A percentile compares a stretch with the other conserved stretches of the same genome.
These are phyloP conservation scores for Lates calcarifer DNA, from an alignment of 2,113 vertebrate species.

Conservation along the genomic window DNA sequence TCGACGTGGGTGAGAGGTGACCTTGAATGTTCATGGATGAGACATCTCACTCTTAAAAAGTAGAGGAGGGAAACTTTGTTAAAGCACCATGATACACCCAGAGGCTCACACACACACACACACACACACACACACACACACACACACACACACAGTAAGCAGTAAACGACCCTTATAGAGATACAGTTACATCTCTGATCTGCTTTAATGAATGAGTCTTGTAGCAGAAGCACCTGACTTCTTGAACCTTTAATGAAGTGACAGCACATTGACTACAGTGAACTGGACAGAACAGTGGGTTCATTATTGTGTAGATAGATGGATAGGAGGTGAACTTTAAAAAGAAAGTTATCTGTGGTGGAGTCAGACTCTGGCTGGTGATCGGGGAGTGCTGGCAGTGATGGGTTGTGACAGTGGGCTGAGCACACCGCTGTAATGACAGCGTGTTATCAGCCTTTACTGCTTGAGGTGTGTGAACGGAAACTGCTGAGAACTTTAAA, in stretches of 20 bases:
- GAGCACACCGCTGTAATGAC: conserved; percentile 13
- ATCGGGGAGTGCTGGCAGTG: neutral
- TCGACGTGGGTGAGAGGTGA: neutral
- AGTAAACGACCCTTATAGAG: conserved; percentile 28
- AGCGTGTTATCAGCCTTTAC: conserved; percentile 36
- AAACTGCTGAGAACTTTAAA: conserved; percentile 43
- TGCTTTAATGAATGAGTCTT: conserved; percentile 7
- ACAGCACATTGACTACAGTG: neutral
- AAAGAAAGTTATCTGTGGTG: neutral
- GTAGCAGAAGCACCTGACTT: conserved; percentile 21
- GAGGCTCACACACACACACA: neutral
- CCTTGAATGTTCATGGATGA: conserved; percentile 8
- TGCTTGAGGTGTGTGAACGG: conserved; percentile 19
- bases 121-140: neutral
- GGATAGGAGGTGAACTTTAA: neutral
- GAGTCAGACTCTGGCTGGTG: neutral
- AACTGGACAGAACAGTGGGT: neutral
- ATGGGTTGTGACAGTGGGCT: conserved; percentile 16
- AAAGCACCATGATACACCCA: neutral
- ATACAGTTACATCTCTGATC: conserved; percentile 24
- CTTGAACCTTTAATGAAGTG: conserved; percentile 3
- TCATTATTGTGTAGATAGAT: neutral
- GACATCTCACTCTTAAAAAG: neutral
- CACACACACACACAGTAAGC: neutral
- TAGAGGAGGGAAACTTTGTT: neutral